Percentiles rank a stretch among this genome's conserved stretches.
Evolutionary conservation across 2,797 vertebrate species (phyloP).

Genomic region (Liasis olivaceus): DNA sequence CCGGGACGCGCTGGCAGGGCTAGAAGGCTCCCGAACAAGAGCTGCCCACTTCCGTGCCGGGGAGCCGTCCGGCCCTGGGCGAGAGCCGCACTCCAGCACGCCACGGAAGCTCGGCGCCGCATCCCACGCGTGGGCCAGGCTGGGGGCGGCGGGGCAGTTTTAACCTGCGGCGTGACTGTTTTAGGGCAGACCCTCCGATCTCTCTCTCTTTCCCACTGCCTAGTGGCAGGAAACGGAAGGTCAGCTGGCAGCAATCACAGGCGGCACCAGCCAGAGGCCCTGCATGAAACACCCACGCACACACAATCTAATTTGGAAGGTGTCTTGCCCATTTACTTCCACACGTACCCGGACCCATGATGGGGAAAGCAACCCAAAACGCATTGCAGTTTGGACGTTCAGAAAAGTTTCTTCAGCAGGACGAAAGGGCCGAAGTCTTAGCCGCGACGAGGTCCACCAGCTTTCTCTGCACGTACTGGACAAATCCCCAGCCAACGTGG

Average conservation of each 20-base stretch:
- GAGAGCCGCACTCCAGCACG: not conserved
- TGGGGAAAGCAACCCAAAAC: too few relatives aligned
- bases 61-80: not conserved
- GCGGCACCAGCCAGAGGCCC: not conserved
- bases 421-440: not conserved
- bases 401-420: not conserved
- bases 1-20: too few relatives aligned
- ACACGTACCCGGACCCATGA: too few relatives aligned
- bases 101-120: not conserved
- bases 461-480: not conserved
- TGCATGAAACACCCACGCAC: not conserved
- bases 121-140: too few relatives aligned
- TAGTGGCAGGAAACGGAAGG: not conserved
- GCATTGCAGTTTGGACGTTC: too few relatives aligned
- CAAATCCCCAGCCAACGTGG: not conserved
- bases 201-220: not conserved
- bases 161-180: not conserved
- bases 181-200: not conserved
- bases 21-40: not conserved
- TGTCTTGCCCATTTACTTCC: not conserved
- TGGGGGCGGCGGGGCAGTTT: too few relatives aligned
- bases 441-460: not conserved
- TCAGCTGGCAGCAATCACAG: not conserved
- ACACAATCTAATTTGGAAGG: not conserved
- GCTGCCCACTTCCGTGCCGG: not conserved